These are phyloP conservation scores for Heliconius charithonia DNA, from an alignment of 2,888 invertebrate genomes.

Conservation along the genomic window DNA sequence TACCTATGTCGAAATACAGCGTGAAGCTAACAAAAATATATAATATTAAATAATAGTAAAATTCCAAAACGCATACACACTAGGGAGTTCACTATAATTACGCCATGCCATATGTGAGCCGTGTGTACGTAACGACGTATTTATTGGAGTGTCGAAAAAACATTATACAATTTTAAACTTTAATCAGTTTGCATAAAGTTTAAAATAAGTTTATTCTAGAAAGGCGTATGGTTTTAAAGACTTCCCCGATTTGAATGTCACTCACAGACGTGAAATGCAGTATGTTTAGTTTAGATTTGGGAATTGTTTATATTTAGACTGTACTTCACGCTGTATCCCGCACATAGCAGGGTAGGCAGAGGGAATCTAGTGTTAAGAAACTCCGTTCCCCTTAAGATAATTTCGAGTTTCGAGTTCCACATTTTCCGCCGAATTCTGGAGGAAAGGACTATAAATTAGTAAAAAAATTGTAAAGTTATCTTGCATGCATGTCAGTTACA, in stretches of 20 bases:
- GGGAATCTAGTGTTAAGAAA: no score
- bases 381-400: no score
- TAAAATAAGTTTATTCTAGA: conserved; percentile 8
- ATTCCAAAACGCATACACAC: background rate
- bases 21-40: background rate
- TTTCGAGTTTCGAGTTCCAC: no score
- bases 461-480: no score
- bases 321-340: background rate
- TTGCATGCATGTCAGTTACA: no score
- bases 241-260: conserved; percentile 39
- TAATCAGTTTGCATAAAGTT: background rate
- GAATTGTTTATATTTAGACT: conserved; percentile 1
- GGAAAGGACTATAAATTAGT: no score
- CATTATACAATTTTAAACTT: conserved; percentile 1
- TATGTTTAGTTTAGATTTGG: background rate
- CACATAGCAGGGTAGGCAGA: no score
- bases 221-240: conserved; percentile 5
- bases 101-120: conserved; percentile 41
- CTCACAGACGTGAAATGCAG: conserved; percentile 26
- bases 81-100: conserved; percentile 30
- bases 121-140: conserved; percentile 31
- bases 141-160: conserved; percentile 9
- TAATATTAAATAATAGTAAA: no score
- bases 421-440: no score
- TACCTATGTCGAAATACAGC: background rate